A percentile compares a stretch with the other conserved stretches of the same genome.
These are phyloP conservation scores for Sylvietta virens DNA, from an alignment of 2,113 vertebrate species.

Conservation along the genomic window DNA sequence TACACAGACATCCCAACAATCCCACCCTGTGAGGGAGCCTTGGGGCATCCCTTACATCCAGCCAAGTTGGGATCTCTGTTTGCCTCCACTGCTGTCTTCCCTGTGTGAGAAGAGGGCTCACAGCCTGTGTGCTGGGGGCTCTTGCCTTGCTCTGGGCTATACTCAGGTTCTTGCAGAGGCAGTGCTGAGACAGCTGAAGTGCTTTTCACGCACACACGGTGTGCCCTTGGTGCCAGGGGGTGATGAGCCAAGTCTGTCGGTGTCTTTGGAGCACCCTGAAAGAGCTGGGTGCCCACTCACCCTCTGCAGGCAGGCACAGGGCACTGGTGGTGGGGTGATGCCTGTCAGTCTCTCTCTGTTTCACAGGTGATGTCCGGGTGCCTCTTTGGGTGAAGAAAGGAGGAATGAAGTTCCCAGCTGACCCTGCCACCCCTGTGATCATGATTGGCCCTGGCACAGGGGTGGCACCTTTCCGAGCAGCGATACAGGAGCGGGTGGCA, in stretches of 20 bases:
- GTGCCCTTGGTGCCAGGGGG: not conserved
- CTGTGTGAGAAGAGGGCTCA: not conserved
- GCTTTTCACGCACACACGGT: not conserved
- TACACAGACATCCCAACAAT: not conserved
- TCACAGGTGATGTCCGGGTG: slow-evolving; percentile 74
- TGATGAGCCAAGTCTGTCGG: not conserved
- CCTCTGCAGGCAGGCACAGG: fast-evolving
- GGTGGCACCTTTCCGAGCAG: slow-evolving; percentile 91
- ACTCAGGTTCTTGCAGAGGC: not conserved
- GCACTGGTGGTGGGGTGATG: not conserved
- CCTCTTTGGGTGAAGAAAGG: slow-evolving; percentile 92
- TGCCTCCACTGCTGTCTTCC: fast-evolving
- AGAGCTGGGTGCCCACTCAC: not conserved
- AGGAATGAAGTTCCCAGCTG: slow-evolving; percentile 78
- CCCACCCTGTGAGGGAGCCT: not conserved
- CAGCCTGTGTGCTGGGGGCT: fast-evolving
- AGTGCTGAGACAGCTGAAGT: not conserved
- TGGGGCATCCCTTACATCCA: not conserved
- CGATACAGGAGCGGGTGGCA: slow-evolving; percentile 82
- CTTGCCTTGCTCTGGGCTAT: not conserved
- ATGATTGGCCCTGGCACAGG: slow-evolving; percentile 97
- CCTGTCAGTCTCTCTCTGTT: not conserved
- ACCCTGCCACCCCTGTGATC: slow-evolving; percentile 73
- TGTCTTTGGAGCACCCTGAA: not conserved
- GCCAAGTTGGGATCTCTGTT: not conserved